Percentiles rank a stretch among this genome's conserved stretches.
Evolutionary conservation across 2,113 vertebrate species (phyloP).

Genomic region (Burhinus oedicnemus): DNA sequence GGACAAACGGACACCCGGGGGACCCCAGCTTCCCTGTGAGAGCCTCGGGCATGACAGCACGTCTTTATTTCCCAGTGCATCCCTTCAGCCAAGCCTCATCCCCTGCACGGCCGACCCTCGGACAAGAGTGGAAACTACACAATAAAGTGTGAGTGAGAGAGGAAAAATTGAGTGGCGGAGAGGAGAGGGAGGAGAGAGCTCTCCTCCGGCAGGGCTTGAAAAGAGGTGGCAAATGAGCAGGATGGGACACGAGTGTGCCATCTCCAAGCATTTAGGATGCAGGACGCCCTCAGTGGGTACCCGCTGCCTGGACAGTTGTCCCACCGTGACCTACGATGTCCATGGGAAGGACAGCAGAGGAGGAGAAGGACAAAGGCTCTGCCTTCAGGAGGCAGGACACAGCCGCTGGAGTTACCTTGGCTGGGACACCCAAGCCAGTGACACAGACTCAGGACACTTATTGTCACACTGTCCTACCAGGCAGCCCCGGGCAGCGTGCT

Average conservation of each 20-base stretch:
- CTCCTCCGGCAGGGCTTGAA: neutral
- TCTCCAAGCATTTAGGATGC: neutral
- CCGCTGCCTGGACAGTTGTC: neutral
- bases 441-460: neutral
- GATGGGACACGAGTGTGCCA: neutral
- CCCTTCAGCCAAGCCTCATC: neutral
- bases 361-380: neutral
- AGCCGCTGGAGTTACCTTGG: accelerated
- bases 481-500: no score
- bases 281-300: neutral
- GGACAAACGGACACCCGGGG: neutral
- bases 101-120: neutral
- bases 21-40: neutral
- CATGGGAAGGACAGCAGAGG: neutral
- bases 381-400: neutral
- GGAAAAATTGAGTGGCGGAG: accelerated
- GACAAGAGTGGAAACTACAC: neutral
- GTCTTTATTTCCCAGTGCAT: neutral
- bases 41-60: neutral
- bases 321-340: neutral
- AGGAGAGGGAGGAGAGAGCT: neutral
- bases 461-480: neutral
- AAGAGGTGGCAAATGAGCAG: neutral
- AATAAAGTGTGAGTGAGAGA: neutral
- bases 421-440: neutral